Percentiles rank a stretch among this genome's conserved stretches.
These are phyloP conservation scores for Lasioglossum lativentre DNA, from an alignment of 2,888 invertebrate genomes.

Conservation along the genomic window DNA sequence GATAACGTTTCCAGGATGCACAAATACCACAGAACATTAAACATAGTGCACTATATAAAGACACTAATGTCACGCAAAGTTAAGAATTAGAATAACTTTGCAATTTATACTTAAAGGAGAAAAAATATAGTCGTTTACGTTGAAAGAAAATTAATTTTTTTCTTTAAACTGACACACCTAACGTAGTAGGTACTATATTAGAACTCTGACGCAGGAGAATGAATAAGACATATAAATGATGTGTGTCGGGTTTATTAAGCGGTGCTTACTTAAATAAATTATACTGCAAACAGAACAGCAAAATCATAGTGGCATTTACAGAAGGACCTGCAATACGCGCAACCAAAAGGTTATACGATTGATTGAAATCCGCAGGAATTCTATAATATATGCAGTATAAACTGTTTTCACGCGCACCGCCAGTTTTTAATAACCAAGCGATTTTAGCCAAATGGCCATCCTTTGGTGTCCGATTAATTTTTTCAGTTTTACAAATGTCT, in stretches of 20 bases:
- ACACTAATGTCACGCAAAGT: slow-evolving; percentile 59
- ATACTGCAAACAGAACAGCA: slow-evolving; percentile 40
- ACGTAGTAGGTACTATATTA: slow-evolving; percentile 6
- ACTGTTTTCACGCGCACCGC: slow-evolving; percentile 3
- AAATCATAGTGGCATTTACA: slow-evolving; percentile 36
- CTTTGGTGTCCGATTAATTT: slow-evolving; percentile 39
- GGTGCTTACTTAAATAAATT: slow-evolving; percentile 55
- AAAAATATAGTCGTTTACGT: slow-evolving; percentile 36
- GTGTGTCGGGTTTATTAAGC: slow-evolving; percentile 56
- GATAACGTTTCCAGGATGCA: slow-evolving; percentile 54
- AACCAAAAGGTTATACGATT: slow-evolving; percentile 51
- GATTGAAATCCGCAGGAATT: slow-evolving; percentile 21
- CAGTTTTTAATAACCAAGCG: slow-evolving; percentile 23
- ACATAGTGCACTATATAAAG: slow-evolving; percentile 41
- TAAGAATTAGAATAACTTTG: slow-evolving; percentile 61
- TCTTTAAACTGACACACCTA: slow-evolving; percentile 34
- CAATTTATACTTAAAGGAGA: slow-evolving; percentile 43
- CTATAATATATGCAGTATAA: slow-evolving; percentile 18
- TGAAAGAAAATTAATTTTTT: slow-evolving; percentile 44
- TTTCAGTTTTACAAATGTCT: slow-evolving; percentile 13
- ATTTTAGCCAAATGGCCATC: slow-evolving; percentile 46
- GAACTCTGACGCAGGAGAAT: slow-evolving; percentile 30
- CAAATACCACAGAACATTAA: slow-evolving; percentile 66
- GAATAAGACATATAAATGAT: slow-evolving; percentile 44
- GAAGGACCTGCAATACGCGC: slow-evolving; percentile 39